Evolutionary conservation across 2,888 invertebrate genomes (phyloP), one percentile per base, ranked within the genome.

Genomic region (Drosophila tripunctata): DNA sequence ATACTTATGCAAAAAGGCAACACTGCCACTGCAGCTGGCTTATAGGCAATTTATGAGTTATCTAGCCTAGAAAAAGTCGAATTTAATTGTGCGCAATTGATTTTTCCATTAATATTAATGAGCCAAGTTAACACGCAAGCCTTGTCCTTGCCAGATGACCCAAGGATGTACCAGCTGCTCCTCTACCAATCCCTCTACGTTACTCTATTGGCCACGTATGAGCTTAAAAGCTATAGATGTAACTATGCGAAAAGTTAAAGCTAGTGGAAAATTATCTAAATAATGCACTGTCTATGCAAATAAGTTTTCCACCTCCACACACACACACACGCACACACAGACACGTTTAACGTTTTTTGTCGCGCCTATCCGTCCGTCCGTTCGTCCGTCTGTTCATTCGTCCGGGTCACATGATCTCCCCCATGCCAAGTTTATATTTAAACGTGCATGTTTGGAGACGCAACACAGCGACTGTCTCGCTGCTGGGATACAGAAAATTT

Each of bases 401-500:
- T 31, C 14, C 21, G 54, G 69, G 81, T 81, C 75, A 84, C 73
- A 69, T 79, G 87, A 87, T 81, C 85, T 84, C 67, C 70, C 81
- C 79, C 87, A 87, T 87, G 84, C 84, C 78, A 72, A 85, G 84
- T 82, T 85, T 81, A 79, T 82, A 79, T 85, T 87, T 67, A 74
- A 64, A 74, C 57, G 63, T 51, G 48, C 47, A 27, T 51, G 57
- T 78, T 81, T 87, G 74, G 87, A 85, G 58, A 64, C 75, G 73
- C 78, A 71, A 50, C 48, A 12, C 12, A 3, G 33, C 43, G 31
- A 30, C 54, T 54, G 57, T 58, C 44, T n/a, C n/a, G n/a, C n/a
- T n/a, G 62, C 50, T 55, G 48, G 44, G 33, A 50, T 41, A 44
- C 47, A 52, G 30, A 61, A 41, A 61, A 72, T 72, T 65, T 48